Evolutionary conservation across 2,888 invertebrate species (phyloP).

Genomic region (Drosophila birchii): DNA sequence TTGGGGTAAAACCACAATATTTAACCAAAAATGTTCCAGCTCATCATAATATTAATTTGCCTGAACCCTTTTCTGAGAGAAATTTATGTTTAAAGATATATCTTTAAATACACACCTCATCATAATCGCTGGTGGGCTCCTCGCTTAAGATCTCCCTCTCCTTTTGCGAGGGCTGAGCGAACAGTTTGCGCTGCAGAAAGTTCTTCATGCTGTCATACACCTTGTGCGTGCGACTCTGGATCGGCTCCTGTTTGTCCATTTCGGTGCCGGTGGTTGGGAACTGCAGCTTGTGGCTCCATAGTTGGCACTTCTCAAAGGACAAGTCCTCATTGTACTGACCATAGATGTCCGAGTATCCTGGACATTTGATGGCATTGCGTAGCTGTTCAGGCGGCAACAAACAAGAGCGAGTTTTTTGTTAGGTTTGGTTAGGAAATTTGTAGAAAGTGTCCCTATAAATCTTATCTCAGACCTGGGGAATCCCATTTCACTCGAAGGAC

Average conservation of each 20-base stretch:
- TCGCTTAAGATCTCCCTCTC: constrained; percentile 47
- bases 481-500: constrained; percentile 58
- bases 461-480: constrained; percentile 30
- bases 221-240: constrained; percentile 76
- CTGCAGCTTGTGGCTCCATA: constrained; percentile 76
- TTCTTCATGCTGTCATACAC: constrained; percentile 84
- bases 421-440: constrained; percentile 57
- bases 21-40: constrained; percentile 2
- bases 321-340: constrained; percentile 69
- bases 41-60: constrained; percentile 6
- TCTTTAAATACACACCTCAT: constrained; percentile 65
- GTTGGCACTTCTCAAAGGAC: constrained; percentile 75
- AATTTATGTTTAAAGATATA: background rate
- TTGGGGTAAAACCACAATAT: constrained; percentile 14
- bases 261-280: constrained; percentile 27
- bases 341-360: constrained; percentile 67
- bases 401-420: constrained; percentile 42
- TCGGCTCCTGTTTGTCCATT: constrained; percentile 33
- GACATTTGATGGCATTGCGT: constrained; percentile 74
- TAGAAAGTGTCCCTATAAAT: constrained; percentile 43
- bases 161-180: constrained; percentile 67
- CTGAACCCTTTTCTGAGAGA: background rate
- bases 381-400: constrained; percentile 46
- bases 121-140: constrained; percentile 76
- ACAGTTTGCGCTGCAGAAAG: constrained; percentile 81